Evolutionary conservation across 1,140 invertebrate genomes (phyloP), one percentile per base, ranked within the genome.

Genomic region (Macrosteles quadrilineatus): DNA sequence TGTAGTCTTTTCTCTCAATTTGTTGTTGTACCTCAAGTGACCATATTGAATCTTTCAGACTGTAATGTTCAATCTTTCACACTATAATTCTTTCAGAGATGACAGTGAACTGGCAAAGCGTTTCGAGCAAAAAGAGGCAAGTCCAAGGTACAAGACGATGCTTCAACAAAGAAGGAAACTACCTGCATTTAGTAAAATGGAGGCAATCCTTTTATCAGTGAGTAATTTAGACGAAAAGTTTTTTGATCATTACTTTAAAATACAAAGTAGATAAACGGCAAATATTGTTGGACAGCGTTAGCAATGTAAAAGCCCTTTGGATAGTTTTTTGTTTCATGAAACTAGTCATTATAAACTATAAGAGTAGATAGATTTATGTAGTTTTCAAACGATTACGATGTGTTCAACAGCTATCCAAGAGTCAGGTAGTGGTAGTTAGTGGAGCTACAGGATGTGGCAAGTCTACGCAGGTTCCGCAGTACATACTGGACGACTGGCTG

Each of bases 401-500:
- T n/a, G n/a, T n/a, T n/a, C n/a, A n/a, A n/a, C 29, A 64, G 59
- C 11, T 93, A 31, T 73, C 83, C 2, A 76, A 85, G 12, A 89
- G 90, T 82, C 87, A 90, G 79, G 87, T 94, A 0, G 80, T 88
- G 29, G 85, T 95, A 1, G 88, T 95, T 31, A 89, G 90, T 74
- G 93, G 92, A 32, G 90, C 91, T 75, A 94, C 91, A 43, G 93
- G 93, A n/a, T 95, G 92, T 81, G 94, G 93, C 21, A 96, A 96
- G 83, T 94, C 92, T 45, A 96, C 93, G 6, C 91, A 95, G 82
- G 88, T 98, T 23, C 94, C 95, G 1, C 96, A 98, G 80, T 97
- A 91, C 77, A 91, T 98, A 72, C 78, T 98, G 17, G 93, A 98
- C 79, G 83, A 91, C 75, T 95, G 84, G 83, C 82, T 89, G 31